Conservation (phyloP, 2,113 vertebrate genomes). For the Neomonachus schauinslandi region DNA sequence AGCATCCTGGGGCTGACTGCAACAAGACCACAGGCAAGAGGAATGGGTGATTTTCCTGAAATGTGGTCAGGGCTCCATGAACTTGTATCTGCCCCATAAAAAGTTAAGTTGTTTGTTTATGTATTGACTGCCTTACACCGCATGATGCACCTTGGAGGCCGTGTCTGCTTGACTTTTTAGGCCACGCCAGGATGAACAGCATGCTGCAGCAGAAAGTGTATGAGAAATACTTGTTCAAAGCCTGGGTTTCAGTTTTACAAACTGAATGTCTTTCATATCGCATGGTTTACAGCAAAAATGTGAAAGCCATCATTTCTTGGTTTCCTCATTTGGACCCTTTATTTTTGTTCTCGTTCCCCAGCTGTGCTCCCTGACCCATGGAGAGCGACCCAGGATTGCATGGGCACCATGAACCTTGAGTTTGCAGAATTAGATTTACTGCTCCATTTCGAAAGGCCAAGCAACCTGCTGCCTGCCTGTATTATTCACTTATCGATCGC, state of each 20-base stretch:
- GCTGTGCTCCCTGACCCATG: background rate
- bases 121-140: background rate
- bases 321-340: background rate
- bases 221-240: background rate
- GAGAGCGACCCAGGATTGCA: background rate
- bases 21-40: background rate
- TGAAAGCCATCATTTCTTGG: background rate
- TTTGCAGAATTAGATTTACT: background rate
- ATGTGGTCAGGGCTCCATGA: too few relatives aligned
- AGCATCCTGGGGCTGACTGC: rapidly evolving
- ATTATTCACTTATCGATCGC: background rate
- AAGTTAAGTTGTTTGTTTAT: too few relatives aligned
- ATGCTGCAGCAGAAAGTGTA: background rate
- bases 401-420: rapidly evolving
- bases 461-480: background rate
- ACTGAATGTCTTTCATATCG: background rate
- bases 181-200: too few relatives aligned
- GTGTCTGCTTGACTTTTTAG: background rate
- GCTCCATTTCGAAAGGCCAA: background rate
- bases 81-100: too few relatives aligned
- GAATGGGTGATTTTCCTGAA: background rate
- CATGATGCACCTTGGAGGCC: background rate
- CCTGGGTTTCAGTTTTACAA: background rate
- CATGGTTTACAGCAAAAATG: background rate
- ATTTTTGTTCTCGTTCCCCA: background rate